Base-by-base conservation (phyloP, 2,797 vertebrate species). In the Gadopsis bispinosus region DNA sequence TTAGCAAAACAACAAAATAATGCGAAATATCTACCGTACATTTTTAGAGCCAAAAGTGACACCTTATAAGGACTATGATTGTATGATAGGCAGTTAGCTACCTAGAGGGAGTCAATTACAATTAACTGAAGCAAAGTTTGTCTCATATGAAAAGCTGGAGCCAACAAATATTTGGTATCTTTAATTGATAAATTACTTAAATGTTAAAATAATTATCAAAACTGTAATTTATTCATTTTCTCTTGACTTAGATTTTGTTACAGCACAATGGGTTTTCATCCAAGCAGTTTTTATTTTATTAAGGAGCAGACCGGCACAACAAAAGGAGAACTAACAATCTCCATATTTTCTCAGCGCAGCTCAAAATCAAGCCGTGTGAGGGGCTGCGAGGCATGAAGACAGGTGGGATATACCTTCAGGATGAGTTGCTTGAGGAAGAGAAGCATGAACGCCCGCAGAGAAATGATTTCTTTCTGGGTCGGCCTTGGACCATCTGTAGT, bases 371-470 rank as follows among this genome's bases (percentile, higher is more conserved):
- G 71, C 51, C 1, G 0, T 37, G 75, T 56, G 55, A 73, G 60
- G 33, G 60, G 68, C 83, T 83, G 73, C 11, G 67, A 87, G 82
- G 87, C 68, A 76, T 79, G 79, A 82, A 80, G 81, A 81, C 86
- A 85, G 81, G 72, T 83, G 81, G 71, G 73, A 79, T 54, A 89
- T 94, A 99, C 98, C 97, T 99, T 99, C 92, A 98, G 96, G 84
- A 99, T 97, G 63, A 99, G 95, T 69, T 99, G 98, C 81, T 99
- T 99, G 91, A 99, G 94, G 79, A 99, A 99, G 91, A 99, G 97
- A 88, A 99, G 91, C 88, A 99, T 95, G 89, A 97, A 97, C 0
- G 97, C 98, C 89, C 98, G 92, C 68, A 99, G 93, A 87, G 97
- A 97, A 83, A 97, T 89, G 31, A 98, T 95, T 94, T 99, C 98